Base-by-base conservation (phyloP, 2,888 invertebrate species). In the Pseudeuparius sepicola region DNA sequence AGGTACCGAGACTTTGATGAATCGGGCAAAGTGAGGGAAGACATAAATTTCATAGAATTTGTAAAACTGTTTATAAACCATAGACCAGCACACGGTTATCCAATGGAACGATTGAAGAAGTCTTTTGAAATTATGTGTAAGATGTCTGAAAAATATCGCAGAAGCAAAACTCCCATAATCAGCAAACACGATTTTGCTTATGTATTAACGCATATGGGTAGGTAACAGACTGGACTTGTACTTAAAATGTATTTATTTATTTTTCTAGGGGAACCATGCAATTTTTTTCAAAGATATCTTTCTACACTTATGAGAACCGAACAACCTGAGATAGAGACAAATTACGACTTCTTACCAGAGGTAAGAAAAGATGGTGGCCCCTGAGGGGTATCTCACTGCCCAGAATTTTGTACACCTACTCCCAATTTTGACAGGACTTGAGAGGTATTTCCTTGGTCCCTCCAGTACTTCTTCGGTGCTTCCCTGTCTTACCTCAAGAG, bases 1-100 rank as follows among this genome's bases (percentile, higher is more conserved):
- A 67, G 65, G 42, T 69, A 65, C 47, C 44, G 64, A 61, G 47
- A 71, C 56, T 66, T 67, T 58, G 59, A 66, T 28, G 51, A 59
- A 45, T 56, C 68, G 48, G 56, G 65, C 3, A 45, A 60, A 24
- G 34, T 52, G 4, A 47, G 66, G 1, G 69, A 73, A 43, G 68
- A 73, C 44, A 67, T 83, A 14, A 70, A 71, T 34, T 78, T 84
- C 46, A 71, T 71, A 13, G 75, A 77, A 41, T 74, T 76, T 42
- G 70, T 79, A 1, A 72, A 69, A 50, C 56, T 78, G 10, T 79
- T 74, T 48, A 51, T 78, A 28, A 80, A 79, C 55, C 76, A 79
- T 51, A 67, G 74, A 42, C 77, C 78, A 1, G 70, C 67, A 1
- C 66, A 70, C 46, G 72, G 73, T 0, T 65, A 73, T 41, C 63